phyloP scores from a whole-genome alignment of 2,113 vertebrate species.

The Phyllostomus hastatus region DNA sequence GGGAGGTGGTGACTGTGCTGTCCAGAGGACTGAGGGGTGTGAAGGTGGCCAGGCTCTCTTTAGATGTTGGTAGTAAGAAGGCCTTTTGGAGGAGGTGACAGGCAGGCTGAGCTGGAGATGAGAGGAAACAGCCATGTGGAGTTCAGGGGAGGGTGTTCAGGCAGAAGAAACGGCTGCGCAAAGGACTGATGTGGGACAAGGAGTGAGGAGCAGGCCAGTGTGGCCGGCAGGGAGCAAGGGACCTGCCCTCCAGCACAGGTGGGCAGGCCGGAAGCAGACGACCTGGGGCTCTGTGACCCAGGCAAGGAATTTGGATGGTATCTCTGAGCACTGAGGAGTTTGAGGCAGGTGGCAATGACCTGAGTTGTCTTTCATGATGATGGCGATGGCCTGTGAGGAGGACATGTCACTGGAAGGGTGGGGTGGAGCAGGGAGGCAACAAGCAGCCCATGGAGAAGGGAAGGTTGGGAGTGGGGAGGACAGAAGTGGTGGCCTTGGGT shows the following conservation, averaged over 20 bases:
- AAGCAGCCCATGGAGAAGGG: not conserved
- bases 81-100: not conserved
- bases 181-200: not conserved
- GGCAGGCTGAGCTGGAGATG: not conserved
- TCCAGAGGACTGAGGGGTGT: not conserved
- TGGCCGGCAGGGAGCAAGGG: accelerated
- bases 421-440: not conserved
- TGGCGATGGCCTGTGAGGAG: not conserved
- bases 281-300: too few species aligned
- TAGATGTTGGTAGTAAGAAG: not conserved
- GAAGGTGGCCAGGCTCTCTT: too few species aligned
- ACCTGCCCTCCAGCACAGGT: accelerated
- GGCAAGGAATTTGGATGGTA: not conserved
- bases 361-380: not conserved
- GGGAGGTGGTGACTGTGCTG: not conserved
- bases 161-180: not conserved
- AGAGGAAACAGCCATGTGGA: not conserved
- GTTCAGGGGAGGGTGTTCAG: not conserved
- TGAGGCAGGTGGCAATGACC: too few species aligned
- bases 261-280: not conserved
- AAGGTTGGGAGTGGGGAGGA: not conserved
- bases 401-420: not conserved
- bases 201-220: accelerated
- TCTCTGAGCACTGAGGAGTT: accelerated
- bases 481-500: not conserved